Base-by-base conservation (phyloP, 2,888 invertebrate species). In the Merodon equestris region DNA sequence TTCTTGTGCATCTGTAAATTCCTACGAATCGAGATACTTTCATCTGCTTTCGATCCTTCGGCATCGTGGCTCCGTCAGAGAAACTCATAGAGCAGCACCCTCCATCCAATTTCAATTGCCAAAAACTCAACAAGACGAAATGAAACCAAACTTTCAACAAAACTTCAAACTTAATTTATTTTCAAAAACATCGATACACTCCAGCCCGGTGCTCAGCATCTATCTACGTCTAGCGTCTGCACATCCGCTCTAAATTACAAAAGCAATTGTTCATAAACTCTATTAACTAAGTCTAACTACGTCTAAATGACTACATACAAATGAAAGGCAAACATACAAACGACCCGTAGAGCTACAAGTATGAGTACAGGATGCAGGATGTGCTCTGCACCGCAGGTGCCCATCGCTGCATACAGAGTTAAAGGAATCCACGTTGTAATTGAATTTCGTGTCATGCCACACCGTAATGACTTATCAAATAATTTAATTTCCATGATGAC, bases 341-440 rank as follows among this genome's bases (percentile, higher is more conserved):
- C 27, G 7, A 27, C 7, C 7, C 3, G 7, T 7, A 27, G 27
- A 27, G 7, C n/a, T 2, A 27, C 27, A 27, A 27, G 27, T 27
- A 27, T 27, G 27, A 27, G 27, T 27, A 27, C 7, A 27, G 27
- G 7, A n/a, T n/a, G n/a, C n/a, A n/a, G n/a, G 27, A 27, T 27
- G 27, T 27, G n/a, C 27, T 7, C 27, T 27, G 7, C 7, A 27
- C 7, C n/a, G n/a, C n/a, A n/a, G n/a, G n/a, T n/a, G n/a, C 7
- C 27, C 27, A 7, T 27, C 27, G 27, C 27, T 27, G 27, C 7
- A 27, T 2, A 7, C 27, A 18, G 54, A 54, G 64, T 73, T 54
- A 58, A 64, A 60, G 74, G 79, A 70, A 64, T 56, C 57, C 64
- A 42, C 57, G 50, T 27, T n/a, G n/a, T 74, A 60, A 74, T 60